Percentiles rank a stretch among this genome's conserved stretches.
phyloP scores from a whole-genome alignment of 35 echinoderm and acorn worm species.

The Apostichopus parvimensis region DNA sequence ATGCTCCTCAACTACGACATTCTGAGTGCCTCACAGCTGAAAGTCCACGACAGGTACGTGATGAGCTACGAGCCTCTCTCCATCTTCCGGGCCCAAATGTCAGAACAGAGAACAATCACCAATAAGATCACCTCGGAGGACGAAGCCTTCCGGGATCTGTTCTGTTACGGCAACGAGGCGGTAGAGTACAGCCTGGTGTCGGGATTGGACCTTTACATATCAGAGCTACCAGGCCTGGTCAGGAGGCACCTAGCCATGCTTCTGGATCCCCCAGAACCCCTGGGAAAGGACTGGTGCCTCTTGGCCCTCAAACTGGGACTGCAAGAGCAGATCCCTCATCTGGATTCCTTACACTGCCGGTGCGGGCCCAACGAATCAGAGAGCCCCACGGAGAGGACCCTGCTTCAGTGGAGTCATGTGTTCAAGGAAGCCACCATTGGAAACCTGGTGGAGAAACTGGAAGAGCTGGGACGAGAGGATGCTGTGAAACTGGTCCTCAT shows the following conservation, averaged over 20 bases:
- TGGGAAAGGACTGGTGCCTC: constrained; percentile 99
- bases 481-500: constrained; percentile 76
- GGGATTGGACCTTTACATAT: constrained; percentile 80
- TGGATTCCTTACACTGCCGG: constrained; percentile 73
- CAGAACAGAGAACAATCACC: constrained; percentile 53
- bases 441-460: constrained; percentile 73
- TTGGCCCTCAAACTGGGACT: constrained; percentile 84
- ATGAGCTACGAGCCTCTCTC: constrained; percentile 80
- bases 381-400: constrained; percentile 83
- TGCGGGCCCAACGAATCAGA: constrained; percentile 83
- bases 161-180: constrained; percentile 79
- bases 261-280: constrained; percentile 95
- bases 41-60: constrained; percentile 75
- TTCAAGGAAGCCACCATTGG: constrained; percentile 71
- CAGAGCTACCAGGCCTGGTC: constrained; percentile 77
- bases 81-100: constrained; percentile 74
- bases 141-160: constrained; percentile 85
- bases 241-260: constrained; percentile 92
- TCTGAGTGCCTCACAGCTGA: constrained; percentile 82
- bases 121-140: constrained; percentile 79
- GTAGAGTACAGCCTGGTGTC: constrained; percentile 75
- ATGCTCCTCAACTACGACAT: constrained; percentile 77
- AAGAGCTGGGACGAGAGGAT: constrained; percentile 83
- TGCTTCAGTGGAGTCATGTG: constrained; percentile 80
- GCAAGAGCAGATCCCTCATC: constrained; percentile 73